Evolutionary conservation across 2,888 invertebrate genomes (phyloP).

Genomic region (Exephanes ischioxanthus): DNA sequence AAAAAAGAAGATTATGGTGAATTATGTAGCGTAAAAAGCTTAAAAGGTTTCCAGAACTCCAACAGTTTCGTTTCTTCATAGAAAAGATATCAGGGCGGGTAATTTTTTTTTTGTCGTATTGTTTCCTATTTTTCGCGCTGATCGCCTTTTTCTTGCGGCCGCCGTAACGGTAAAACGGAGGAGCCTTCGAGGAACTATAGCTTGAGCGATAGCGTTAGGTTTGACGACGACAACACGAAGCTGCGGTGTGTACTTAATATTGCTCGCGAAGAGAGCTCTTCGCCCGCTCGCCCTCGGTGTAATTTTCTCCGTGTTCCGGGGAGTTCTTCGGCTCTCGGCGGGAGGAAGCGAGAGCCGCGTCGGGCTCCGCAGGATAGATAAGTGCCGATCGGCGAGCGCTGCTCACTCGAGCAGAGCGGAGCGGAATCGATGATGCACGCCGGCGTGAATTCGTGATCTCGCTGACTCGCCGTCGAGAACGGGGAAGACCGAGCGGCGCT

Average conservation of each 20-base stretch:
- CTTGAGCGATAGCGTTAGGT: constrained; percentile 34
- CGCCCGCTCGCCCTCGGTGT: constrained; percentile 8
- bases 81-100: constrained; percentile 43
- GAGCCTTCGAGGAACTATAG: constrained; percentile 29
- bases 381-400: constrained; percentile 58
- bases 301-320: constrained; percentile 49
- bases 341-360: constrained; percentile 36
- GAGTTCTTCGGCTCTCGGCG: constrained; percentile 11
- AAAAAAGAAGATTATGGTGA: neutral
- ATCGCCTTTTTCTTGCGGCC: constrained; percentile 28
- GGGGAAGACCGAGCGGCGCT: constrained; percentile 23
- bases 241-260: constrained; percentile 37
- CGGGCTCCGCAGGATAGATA: constrained; percentile 59
- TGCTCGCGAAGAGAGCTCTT: neutral
- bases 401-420: constrained; percentile 69
- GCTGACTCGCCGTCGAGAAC: constrained; percentile 37
- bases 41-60: neutral
- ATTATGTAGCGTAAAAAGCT: neutral
- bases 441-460: constrained; percentile 73
- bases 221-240: constrained; percentile 55
- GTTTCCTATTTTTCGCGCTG: constrained; percentile 9
- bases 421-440: constrained; percentile 73
- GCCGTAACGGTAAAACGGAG: constrained; percentile 1
- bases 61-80: constrained; percentile 36
- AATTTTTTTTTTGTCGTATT: constrained; percentile 31